Evolutionary conservation across 2,888 invertebrate species (phyloP).

Genomic region (Acleris laterana): DNA sequence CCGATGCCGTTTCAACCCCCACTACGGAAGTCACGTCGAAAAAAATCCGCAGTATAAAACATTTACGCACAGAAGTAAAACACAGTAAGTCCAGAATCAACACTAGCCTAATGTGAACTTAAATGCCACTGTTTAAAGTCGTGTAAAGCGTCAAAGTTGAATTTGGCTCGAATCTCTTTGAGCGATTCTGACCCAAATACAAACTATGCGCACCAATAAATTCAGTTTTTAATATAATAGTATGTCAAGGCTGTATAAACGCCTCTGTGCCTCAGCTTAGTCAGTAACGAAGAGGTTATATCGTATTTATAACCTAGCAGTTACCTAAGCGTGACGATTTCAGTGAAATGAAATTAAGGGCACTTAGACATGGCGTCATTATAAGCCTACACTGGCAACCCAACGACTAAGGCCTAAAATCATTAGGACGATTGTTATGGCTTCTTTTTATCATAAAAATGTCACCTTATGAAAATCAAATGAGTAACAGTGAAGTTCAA

Average conservation of each 20-base stretch:
- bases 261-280: slow-evolving; percentile 17
- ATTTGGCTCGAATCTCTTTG: slow-evolving; percentile 21
- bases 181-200: slow-evolving; percentile 28
- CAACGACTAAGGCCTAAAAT: too few species aligned
- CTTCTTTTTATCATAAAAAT: too few species aligned
- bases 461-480: too few species aligned
- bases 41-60: slow-evolving; percentile 13
- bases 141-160: slow-evolving; percentile 1
- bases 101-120: slow-evolving; percentile 6
- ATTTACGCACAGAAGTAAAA: slow-evolving; percentile 4
- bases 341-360: too few species aligned
- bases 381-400: too few species aligned
- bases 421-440: too few species aligned
- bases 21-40: neutral
- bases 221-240: slow-evolving; percentile 36
- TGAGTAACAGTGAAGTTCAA: too few species aligned
- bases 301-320: neutral
- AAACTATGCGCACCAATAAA: slow-evolving; percentile 26
- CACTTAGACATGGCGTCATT: too few species aligned
- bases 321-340: too few species aligned
- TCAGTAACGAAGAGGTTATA: slow-evolving; percentile 13
- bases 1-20: neutral
- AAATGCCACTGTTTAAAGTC: slow-evolving; percentile 1
- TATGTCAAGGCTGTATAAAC: slow-evolving; percentile 25
- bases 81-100: slow-evolving; percentile 7